Conservation (phyloP, 2,113 vertebrate species). For the Boulengeromyrus knoepffleri region DNA sequence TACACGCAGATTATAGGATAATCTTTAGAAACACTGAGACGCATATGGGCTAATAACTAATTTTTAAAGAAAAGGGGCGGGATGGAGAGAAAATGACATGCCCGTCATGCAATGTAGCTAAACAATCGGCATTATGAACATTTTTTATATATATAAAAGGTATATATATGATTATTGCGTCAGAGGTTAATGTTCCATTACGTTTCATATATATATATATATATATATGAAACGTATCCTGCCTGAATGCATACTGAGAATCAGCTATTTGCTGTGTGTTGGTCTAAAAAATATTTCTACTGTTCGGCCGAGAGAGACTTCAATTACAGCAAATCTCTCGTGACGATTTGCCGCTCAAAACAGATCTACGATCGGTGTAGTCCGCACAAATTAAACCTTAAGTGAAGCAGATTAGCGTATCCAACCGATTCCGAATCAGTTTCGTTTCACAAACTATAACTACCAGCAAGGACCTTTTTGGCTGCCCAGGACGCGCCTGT, state of each 20-base stretch:
- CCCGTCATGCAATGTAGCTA: background rate
- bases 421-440: background rate
- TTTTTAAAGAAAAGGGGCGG: background rate
- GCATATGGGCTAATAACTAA: background rate
- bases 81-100: background rate
- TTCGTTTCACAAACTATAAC: background rate
- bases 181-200: too few species aligned
- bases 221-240: background rate
- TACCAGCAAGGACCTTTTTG: background rate
- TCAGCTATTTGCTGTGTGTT: background rate
- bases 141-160: background rate
- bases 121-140: background rate
- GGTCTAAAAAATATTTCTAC: background rate
- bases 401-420: background rate
- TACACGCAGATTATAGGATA: background rate
- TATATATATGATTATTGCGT: background rate
- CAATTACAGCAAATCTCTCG: background rate
- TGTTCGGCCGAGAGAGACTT: background rate
- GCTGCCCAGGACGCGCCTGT: background rate
- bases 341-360: background rate
- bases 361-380: background rate
- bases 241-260: background rate
- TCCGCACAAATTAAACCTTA: background rate
- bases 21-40: background rate
- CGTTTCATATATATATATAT: too few species aligned